These are phyloP conservation scores for Engraulis encrasicolus DNA, from an alignment of 2,113 vertebrate species.

Conservation along the genomic window DNA sequence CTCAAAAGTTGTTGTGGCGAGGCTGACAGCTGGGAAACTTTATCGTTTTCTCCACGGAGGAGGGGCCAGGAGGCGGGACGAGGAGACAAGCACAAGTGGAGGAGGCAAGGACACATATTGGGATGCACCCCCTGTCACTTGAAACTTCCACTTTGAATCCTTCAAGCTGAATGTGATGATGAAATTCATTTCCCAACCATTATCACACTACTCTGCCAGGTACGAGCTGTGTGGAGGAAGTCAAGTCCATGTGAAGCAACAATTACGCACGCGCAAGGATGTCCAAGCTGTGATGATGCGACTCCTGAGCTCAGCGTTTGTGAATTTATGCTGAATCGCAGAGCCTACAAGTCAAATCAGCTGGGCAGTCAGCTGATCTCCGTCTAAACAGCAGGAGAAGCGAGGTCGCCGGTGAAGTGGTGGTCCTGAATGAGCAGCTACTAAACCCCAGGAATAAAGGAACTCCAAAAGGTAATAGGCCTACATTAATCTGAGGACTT, in stretches of 20 bases:
- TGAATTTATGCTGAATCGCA: slow-evolving; percentile 35
- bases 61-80: no score
- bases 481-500: neutral
- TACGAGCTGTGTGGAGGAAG: neutral
- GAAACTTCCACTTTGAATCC: neutral
- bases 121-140: no score
- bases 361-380: slow-evolving; percentile 38
- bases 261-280: neutral
- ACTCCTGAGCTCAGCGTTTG: neutral
- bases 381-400: neutral
- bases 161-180: neutral
- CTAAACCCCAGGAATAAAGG: neutral
- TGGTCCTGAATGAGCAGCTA: neutral
- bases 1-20: no score
- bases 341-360: slow-evolving; percentile 20
- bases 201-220: neutral
- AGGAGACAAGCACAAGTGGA: no score
- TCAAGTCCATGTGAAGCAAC: neutral
- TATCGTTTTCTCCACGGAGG: no score
- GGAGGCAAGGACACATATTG: no score
- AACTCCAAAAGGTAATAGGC: slow-evolving; percentile 20
- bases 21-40: no score
- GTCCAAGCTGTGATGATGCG: neutral
- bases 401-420: neutral
- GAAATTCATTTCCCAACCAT: neutral